These are phyloP conservation scores for Cichlasoma orientale DNA, from an alignment of 2,797 vertebrate species.

Conservation along the genomic window DNA sequence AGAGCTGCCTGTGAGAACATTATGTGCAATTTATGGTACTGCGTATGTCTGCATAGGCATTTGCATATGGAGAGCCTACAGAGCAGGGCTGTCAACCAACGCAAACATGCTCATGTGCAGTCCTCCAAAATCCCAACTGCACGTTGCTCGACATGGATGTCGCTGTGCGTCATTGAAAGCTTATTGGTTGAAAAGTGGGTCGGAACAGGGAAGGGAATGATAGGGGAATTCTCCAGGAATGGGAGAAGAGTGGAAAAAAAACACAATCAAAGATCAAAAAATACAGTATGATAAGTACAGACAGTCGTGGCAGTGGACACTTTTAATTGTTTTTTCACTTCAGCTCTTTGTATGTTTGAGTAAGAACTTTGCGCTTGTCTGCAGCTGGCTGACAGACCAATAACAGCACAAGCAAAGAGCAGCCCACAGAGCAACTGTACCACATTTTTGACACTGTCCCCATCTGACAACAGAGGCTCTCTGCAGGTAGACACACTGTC, in stretches of 20 bases:
- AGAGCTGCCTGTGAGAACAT: background rate
- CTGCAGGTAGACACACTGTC: background rate
- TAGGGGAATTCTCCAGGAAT: background rate
- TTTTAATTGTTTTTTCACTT: background rate
- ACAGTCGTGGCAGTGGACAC: background rate
- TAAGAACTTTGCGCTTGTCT: background rate
- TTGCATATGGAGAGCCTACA: background rate
- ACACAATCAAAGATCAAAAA: background rate
- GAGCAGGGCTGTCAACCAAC: background rate
- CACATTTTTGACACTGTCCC: background rate
- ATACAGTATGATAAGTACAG: background rate
- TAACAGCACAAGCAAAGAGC: background rate
- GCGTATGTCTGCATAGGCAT: background rate
- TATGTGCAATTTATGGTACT: background rate
- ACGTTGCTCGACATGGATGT: background rate
- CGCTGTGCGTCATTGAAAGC: background rate
- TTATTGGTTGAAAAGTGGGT: background rate
- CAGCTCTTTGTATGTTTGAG: background rate
- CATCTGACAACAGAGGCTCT: background rate
- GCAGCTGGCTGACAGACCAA: background rate
- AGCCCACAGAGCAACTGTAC: background rate
- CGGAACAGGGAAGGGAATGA: background rate
- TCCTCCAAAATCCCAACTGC: background rate
- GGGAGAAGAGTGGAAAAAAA: background rate
- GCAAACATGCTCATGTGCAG: background rate